Evolutionary conservation across 2,888 invertebrate genomes (phyloP), one percentile per base, ranked within the genome.

Genomic region (Watsonalla cultraria): DNA sequence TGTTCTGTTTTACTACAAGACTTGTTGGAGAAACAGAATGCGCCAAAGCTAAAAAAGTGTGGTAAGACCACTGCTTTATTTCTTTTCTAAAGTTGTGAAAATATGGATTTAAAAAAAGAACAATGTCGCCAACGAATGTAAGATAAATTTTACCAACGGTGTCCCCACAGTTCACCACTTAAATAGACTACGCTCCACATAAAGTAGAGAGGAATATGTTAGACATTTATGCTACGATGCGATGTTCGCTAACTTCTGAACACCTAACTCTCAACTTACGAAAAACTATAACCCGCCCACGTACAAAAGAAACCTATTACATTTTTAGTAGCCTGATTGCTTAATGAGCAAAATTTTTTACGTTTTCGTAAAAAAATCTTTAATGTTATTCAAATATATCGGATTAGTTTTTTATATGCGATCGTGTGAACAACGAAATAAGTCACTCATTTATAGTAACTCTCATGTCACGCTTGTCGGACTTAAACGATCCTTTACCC

Each of bases 211-310:
- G 37, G 37, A 14, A 49, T 37, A 49, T 37, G 37, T 37, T 14
- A 48, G 35, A 49, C 49, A 49, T 37, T 49, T 15, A 49, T 49
- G 9, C 14, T 37, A 49, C 37, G 49, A 37, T 49, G 15, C 49
- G 11, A 37, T 37, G 49, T 49, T 49, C 37, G 37, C 37, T 49
- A 49, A 49, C 49, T 49, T 49, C 14, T 49, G 15, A 49, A 49
- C 49, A 49, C 49, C 37, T 48, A 49, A 49, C 49, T 49, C 49
- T 1, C 14, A 11, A 37, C 37, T 49, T 37, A 49, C 37, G 49
- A 49, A 49, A 49, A 39, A 37, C 37, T 48, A 48, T 48, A 48
- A 48, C 48, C 48, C 13, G 35, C 5, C 37, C 15, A 49, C 15
- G 37, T 37, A 9, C 37, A 39, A 39, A 33, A 15, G 14, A 39